Evolutionary conservation across 2,888 invertebrate genomes (phyloP), one percentile per base, ranked within the genome.

Genomic region (Elegia similella): DNA sequence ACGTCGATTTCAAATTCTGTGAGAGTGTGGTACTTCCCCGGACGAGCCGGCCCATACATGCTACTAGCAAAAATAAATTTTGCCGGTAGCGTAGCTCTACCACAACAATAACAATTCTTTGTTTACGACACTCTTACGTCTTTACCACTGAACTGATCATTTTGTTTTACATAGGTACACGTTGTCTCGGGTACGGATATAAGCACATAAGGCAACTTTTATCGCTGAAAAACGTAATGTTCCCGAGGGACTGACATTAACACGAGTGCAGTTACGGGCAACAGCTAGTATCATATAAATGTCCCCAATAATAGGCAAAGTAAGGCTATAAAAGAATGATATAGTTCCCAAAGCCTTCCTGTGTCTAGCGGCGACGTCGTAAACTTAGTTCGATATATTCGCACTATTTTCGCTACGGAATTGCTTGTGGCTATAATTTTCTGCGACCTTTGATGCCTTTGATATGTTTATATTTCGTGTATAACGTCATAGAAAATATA

Each of bases 331-430:
- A 50, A 32, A 3, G 34, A 17, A 50, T 50, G 50, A 50, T 38
- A 34, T 12, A 50, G 16, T 17, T 38, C 34, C 30, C 16, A 6
- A 16, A 34, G 50, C 38, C 32, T 50, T 50, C 50, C 50, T 50
- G 34, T 50, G 50, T 50, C 50, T 50, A 50, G 50, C 17, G 50
- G 50, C 16, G 50, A 50, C 34, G 16, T 50, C 50, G 50, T 50
- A 38, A 50, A 50, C 50, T 10, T 32, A 10, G 50, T 10, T 50
- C 38, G 50, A 50, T 50, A 50, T 34, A 46, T 46, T 50, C 13
- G 34, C 17, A 38, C 34, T 50, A 50, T 50, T 50, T 16, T 50
- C n/a, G 38, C 38, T 38, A 38, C n/a, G 10, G 38, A 38, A 38
- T 38, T 8, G 38, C 38, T 38, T 38, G 12, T 34, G 12, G 38